Percentiles rank a stretch among this genome's conserved stretches.
These are phyloP conservation scores for Barnardius zonarius DNA, from an alignment of 2,113 vertebrate species.

Conservation along the genomic window DNA sequence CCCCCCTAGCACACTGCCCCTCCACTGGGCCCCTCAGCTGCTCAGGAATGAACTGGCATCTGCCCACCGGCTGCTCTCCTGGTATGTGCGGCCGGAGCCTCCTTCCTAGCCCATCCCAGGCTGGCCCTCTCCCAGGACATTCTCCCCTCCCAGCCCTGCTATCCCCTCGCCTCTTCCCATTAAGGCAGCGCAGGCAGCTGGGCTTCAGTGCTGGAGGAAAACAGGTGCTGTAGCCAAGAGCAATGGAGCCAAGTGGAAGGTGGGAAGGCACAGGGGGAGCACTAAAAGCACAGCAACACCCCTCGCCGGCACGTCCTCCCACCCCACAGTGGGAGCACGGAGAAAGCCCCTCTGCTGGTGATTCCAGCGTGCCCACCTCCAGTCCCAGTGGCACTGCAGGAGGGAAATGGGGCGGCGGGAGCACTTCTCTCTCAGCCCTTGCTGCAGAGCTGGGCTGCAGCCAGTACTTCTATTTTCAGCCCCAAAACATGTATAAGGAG, in stretches of 20 bases:
- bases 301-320: fast-evolving
- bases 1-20: background rate
- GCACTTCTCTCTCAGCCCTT: background rate
- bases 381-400: background rate
- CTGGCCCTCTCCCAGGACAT: background rate
- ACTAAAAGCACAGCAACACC: background rate
- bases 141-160: background rate
- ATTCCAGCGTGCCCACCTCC: background rate
- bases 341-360: background rate
- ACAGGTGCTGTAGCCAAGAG: constrained; percentile 21
- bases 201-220: background rate
- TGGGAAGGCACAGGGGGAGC: background rate
- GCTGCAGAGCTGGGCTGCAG: constrained; percentile 45
- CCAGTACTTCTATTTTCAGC: constrained; percentile 54
- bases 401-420: background rate
- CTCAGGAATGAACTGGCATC: constrained; percentile 30
- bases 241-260: background rate
- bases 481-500: background rate
- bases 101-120: background rate
- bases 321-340: background rate
- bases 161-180: background rate
- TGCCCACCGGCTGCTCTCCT: constrained; percentile 5
- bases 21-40: background rate
- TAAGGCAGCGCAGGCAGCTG: constrained; percentile 5
- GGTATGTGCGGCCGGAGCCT: background rate